Evolutionary conservation across 2,113 vertebrate species (phyloP), one percentile per base, ranked within the genome.

Genomic region (Pygoscelis adeliae): DNA sequence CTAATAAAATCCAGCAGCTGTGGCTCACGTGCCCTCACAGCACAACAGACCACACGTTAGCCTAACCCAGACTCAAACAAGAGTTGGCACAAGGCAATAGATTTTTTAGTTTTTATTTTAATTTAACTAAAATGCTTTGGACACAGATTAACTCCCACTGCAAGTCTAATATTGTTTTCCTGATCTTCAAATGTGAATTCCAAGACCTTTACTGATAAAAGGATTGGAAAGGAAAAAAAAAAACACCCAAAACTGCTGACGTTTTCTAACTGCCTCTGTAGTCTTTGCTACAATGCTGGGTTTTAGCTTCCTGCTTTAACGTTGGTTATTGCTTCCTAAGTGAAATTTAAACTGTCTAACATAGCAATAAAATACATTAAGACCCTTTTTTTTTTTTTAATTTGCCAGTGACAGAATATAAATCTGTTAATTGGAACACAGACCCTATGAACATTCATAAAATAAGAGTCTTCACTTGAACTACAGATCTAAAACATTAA

Each of bases 71-170:
- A 30, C 42, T 69, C 78, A 56, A 53, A 65, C 29, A 42, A 38
- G 46, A 79, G 44, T 0, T 93, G 90, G 70, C 82, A 53, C 49
- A 38, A 72, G 59, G 26, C 83, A 69, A 17, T 29, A 20, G 11
- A 11, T 55, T 50, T 59, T 83, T 84, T 36, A 72, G 53, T 11
- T 92, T 79, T 84, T 71, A 79, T 82, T 97, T 92, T 90, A 78
- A 92, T 73, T 81, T 67, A 56, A 36, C 84, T 90, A 80, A 96
- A 97, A 95, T 11, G 55, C 58, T 86, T 80, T 83, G 87, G 91
- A 93, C 74, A 85, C 30, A 73, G 84, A 94, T 94, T 83, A 94
- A 95, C 73, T 96, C 56, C 44, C 49, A 42, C 71, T 87, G 84
- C 62, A 93, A 91, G 84, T 65, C 66, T 67, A 86, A 93, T 50